Evolutionary conservation across 2,797 vertebrate species (phyloP), one percentile per base, ranked within the genome.

Genomic region (Halcyon badia): DNA sequence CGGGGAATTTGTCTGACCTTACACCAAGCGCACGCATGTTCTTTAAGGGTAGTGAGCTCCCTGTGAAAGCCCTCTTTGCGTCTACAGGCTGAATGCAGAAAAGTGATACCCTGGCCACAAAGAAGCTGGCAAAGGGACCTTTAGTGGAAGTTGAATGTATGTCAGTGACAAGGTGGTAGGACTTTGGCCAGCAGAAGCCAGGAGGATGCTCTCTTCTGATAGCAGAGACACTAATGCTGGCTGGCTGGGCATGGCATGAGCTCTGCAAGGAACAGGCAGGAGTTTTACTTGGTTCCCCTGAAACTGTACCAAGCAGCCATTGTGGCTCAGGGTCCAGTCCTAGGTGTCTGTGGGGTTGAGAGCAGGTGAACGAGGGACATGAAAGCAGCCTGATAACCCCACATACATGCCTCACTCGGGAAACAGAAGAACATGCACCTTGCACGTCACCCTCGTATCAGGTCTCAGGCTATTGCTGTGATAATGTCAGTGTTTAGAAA

Each of bases 221-320:
- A 62, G 18, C 62, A 51, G 39, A 83, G 60, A 46, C 30, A 30
- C 3, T 49, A 10, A 33, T 37, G 28, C 17, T 71, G 46, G 1
- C 42, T 49, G 37, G 6, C 30, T 48, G 37, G 21, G 21, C 22
- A 49, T 4, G 25, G 33, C 0, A 0, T 35, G 48, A 75, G 11
- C 28, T 68, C 54, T 61, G 52, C 4, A 77, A 77, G 31, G 37
- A 72, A 26, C 19, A 69, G n/a, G 28, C 21, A 65, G 28, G 28
- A 18, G 8, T 49, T 88, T 70, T 86, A 5, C 37, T 48, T 1
- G 0, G 16, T 24, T 56, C 9, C 6, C 8, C 28, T 3, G 1
- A 65, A 37, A 31, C 12, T 0, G 0, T 21, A 20, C 7, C 1
- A 2, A 49, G 28, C 1, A 0, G 4, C 11, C 4, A 2, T 16